Percentiles rank a stretch among this genome's conserved stretches.
Evolutionary conservation across 2,888 invertebrate species (phyloP).

Genomic region (Terebella lapidaria): DNA sequence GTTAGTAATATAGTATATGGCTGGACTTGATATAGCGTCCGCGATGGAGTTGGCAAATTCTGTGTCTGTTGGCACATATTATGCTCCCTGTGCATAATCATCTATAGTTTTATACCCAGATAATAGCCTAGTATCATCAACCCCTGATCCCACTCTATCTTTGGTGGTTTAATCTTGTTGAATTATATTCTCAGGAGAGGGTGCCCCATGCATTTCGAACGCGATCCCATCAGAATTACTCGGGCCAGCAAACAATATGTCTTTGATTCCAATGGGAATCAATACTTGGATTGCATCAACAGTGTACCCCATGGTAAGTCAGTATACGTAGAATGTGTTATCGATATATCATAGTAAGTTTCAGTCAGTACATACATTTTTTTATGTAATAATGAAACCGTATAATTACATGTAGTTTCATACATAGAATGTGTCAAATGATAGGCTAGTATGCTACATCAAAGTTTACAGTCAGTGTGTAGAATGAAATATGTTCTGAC

Average conservation of each 20-base stretch:
- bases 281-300: conserved; percentile 94
- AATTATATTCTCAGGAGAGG: conserved; percentile 69
- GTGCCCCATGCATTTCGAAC: conserved; percentile 88
- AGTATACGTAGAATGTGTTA: neutral
- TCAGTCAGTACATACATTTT: neutral
- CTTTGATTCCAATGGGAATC: conserved; percentile 85
- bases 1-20: too few relatives aligned
- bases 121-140: too few relatives aligned
- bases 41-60: too few relatives aligned
- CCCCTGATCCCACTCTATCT: too few relatives aligned
- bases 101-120: too few relatives aligned
- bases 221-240: conserved; percentile 88
- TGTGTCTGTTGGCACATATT: too few relatives aligned
- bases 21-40: too few relatives aligned
- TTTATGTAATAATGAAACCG: neutral
- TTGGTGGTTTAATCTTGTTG: too few relatives aligned
- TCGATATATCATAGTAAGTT: neutral
- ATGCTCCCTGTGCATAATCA: too few relatives aligned
- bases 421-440: neutral
- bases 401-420: neutral
- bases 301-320: conserved; percentile 88
- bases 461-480: too few relatives aligned
- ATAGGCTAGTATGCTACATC: too few relatives aligned
- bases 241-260: conserved; percentile 86
- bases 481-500: too few relatives aligned